These are phyloP conservation scores for Zygogramma bicolorata DNA, from an alignment of 2,888 invertebrate species.

Conservation along the genomic window DNA sequence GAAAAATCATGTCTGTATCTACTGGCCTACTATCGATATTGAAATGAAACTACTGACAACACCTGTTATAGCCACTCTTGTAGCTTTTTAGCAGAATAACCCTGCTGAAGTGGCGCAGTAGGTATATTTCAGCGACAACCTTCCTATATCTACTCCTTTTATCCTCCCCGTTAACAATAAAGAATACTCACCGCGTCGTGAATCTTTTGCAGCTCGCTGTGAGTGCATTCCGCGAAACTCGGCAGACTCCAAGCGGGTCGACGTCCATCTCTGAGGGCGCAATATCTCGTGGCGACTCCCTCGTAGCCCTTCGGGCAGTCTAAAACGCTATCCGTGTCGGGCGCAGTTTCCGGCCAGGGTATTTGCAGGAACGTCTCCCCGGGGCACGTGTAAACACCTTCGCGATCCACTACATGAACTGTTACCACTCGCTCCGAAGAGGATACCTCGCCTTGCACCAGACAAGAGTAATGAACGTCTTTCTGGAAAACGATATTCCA, in stretches of 20 bases:
- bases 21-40: no score
- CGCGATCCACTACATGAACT: slow-evolving; percentile 74
- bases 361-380: slow-evolving; percentile 72
- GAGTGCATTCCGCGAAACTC: slow-evolving; percentile 80
- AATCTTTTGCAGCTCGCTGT: slow-evolving; percentile 36
- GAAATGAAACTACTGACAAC: no score
- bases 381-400: slow-evolving; percentile 71
- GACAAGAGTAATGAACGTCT: slow-evolving; percentile 77
- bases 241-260: slow-evolving; percentile 81
- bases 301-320: slow-evolving; percentile 72
- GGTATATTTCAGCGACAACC: no score
- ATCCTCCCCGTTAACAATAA: no score
- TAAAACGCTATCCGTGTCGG: slow-evolving; percentile 77
- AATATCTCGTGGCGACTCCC: slow-evolving; percentile 70
- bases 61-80: no score
- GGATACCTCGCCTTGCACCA: slow-evolving; percentile 69
- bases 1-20: no score
- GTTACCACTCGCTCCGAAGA: slow-evolving; percentile 74
- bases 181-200: slow-evolving; percentile 44
- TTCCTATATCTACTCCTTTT: no score
- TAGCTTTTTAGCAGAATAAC: no score
- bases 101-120: no score
- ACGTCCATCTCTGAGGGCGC: slow-evolving; percentile 72
- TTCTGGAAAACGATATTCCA: no score
- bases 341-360: slow-evolving; percentile 78